Percentiles rank a stretch among this genome's conserved stretches.
Evolutionary conservation across 2,888 invertebrate genomes (phyloP).

Genomic region (Apamea monoglypha): DNA sequence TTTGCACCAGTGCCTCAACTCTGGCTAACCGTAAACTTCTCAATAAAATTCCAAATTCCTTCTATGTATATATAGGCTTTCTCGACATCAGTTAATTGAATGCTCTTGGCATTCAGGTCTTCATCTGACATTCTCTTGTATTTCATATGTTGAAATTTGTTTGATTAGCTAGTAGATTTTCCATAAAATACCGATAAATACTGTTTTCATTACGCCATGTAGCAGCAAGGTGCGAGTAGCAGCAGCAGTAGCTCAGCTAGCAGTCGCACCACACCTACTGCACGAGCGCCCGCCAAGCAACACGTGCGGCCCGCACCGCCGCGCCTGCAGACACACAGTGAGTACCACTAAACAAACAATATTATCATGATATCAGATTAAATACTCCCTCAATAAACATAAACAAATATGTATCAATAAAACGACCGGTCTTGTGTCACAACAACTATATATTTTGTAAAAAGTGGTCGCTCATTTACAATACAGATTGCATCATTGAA

Average conservation of each 20-base stretch:
- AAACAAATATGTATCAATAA: background rate
- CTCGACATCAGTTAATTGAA: background rate
- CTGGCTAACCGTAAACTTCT: background rate
- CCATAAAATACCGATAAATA: background rate
- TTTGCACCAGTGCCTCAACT: background rate
- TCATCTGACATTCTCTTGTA: background rate
- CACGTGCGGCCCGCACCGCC: constrained; percentile 83
- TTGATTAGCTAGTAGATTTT: background rate
- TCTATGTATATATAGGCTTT: background rate
- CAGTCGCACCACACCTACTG: constrained; percentile 75
- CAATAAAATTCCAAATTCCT: background rate
- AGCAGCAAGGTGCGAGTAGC: constrained; percentile 48
- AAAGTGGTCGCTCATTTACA: background rate
- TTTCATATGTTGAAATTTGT: background rate
- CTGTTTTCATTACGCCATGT: background rate
- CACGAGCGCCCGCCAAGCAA: constrained; percentile 79
- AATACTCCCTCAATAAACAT: background rate
- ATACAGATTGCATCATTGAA: no score
- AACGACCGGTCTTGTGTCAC: background rate
- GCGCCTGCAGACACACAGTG: constrained; percentile 89
- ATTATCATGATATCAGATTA: background rate
- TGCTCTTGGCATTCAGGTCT: background rate
- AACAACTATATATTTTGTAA: background rate
- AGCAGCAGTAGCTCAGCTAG: constrained; percentile 72
- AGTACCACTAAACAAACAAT: constrained; percentile 35